Percentiles rank a stretch among this genome's conserved stretches.
Evolutionary conservation across 1,140 invertebrate genomes (phyloP).

Genomic region (Orchestia grillus): DNA sequence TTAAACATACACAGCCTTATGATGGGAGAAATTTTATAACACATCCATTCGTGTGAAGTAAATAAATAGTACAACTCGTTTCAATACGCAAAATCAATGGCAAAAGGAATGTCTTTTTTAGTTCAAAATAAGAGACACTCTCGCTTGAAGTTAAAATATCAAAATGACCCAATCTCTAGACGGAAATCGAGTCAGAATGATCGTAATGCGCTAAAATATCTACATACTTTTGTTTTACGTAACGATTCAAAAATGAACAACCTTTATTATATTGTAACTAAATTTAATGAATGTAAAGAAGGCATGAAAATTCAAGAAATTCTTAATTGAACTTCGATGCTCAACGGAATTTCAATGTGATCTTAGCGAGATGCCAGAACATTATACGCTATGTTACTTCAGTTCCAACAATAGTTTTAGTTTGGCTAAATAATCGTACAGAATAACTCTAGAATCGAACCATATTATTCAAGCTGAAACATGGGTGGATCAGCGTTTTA

Average conservation of each 20-base stretch:
- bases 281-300: not conserved
- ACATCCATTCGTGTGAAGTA: not conserved
- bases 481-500: too few relatives aligned
- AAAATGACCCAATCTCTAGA: not conserved
- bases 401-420: too few relatives aligned
- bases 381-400: too few relatives aligned
- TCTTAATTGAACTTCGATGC: too few relatives aligned
- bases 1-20: not conserved
- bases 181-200: not conserved
- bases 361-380: too few relatives aligned
- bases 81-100: not conserved
- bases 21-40: not conserved
- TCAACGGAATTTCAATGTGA: too few relatives aligned
- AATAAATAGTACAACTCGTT: not conserved
- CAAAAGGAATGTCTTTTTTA: not conserved
- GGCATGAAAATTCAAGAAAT: not conserved
- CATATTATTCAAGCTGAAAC: too few relatives aligned
- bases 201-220: not conserved
- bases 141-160: not conserved
- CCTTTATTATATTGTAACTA: not conserved
- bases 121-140: not conserved
- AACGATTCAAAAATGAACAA: not conserved
- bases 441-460: too few relatives aligned
- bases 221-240: not conserved
- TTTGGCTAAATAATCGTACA: too few relatives aligned